A percentile compares a stretch with the other conserved stretches of the same genome.
Evolutionary conservation across 2,797 vertebrate species (phyloP).

Genomic region (Thamnophis elegans): DNA sequence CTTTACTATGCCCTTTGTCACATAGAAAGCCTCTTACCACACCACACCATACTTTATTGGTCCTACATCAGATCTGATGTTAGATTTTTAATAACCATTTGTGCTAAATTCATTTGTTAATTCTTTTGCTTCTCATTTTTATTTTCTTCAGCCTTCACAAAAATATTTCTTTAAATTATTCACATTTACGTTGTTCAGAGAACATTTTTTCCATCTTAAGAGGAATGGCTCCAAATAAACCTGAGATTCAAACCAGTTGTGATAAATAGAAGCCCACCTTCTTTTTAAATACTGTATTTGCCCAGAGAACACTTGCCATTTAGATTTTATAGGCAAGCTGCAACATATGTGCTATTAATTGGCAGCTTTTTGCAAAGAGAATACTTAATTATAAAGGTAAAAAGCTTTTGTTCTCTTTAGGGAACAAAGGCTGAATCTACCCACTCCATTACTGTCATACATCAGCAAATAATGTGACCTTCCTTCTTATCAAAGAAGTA

Average conservation of each 20-base stretch:
- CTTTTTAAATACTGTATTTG: slow-evolving; percentile 34
- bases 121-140: slow-evolving; percentile 42
- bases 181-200: slow-evolving; percentile 26
- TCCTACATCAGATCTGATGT: background rate
- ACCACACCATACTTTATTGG: background rate
- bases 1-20: background rate
- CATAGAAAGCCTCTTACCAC: background rate
- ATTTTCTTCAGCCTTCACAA: slow-evolving; percentile 21
- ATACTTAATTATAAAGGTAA: slow-evolving; percentile 51
- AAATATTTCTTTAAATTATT: slow-evolving; percentile 31
- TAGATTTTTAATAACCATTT: slow-evolving; percentile 40
- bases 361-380: slow-evolving; percentile 53
- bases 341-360: slow-evolving; percentile 50
- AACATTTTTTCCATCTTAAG: slow-evolving; percentile 44
- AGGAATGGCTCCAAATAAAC: slow-evolving; percentile 47
- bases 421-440: slow-evolving; percentile 34
- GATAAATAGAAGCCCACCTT: slow-evolving; percentile 41
- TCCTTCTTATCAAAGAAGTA: slow-evolving; percentile 45
- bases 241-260: slow-evolving; percentile 44
- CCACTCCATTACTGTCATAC: slow-evolving; percentile 23
- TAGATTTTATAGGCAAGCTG: slow-evolving; percentile 43
- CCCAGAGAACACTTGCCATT: slow-evolving; percentile 42
- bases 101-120: background rate
- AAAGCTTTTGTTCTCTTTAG: slow-evolving; percentile 56
- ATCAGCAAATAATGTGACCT: slow-evolving; percentile 32